Conservation (phyloP, 2,113 vertebrate genomes). For the Chascanopsetta lugubris region DNA sequence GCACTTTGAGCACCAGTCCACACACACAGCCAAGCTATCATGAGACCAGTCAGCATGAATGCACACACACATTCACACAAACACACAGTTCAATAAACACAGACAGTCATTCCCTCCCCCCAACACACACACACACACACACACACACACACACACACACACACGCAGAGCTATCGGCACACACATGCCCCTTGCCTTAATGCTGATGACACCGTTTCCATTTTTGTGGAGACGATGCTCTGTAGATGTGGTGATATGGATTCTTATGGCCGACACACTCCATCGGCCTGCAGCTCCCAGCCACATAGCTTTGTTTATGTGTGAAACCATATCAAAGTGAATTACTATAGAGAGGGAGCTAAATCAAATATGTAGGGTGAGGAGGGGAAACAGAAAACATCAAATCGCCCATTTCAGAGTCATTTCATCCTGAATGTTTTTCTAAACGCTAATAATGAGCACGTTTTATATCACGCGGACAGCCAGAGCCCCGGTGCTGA, state of each 20-base stretch:
- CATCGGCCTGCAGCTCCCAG: conserved; percentile 71
- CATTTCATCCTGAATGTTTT: conserved; percentile 73
- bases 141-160: conserved; percentile 42
- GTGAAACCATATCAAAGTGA: conserved; percentile 76
- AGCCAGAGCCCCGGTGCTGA: conserved; percentile 40
- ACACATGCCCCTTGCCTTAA: conserved; percentile 63
- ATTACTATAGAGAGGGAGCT: conserved; percentile 71
- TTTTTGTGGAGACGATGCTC: conserved; percentile 65
- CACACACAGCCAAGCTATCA: conserved; percentile 62
- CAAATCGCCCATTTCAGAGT: conserved; percentile 73
- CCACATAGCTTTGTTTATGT: conserved; percentile 75
- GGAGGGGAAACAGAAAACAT: conserved; percentile 47
- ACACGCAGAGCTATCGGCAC: conserved; percentile 48
- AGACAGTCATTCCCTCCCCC: conserved; percentile 62
- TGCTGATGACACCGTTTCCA: conserved; percentile 74
- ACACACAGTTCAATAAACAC: conserved; percentile 65
- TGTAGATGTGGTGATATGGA: conserved; percentile 66
- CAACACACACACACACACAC: conserved; percentile 35
- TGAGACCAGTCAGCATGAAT: conserved; percentile 62
- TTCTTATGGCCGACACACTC: conserved; percentile 74
- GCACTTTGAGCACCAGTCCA: conserved; percentile 73
- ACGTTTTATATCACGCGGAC: conserved; percentile 69
- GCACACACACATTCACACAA: conserved; percentile 46
- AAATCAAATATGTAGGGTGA: conserved; percentile 76
- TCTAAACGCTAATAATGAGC: conserved; percentile 69